Conservation (phyloP, 1,140 invertebrate species). For the Drosophila subpulchrella region DNA sequence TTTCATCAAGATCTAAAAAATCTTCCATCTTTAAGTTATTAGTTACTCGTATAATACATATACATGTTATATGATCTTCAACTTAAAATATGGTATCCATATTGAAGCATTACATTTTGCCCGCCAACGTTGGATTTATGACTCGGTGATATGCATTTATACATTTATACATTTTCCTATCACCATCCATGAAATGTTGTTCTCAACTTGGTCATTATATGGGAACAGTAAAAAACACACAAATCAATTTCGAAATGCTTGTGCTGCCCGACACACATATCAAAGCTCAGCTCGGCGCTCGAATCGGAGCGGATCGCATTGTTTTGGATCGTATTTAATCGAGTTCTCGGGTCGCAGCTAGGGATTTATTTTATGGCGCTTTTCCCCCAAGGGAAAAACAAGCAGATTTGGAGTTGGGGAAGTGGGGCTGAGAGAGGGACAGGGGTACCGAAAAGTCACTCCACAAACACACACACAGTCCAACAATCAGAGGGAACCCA, state of each 20-base stretch:
- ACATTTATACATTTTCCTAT: not conserved
- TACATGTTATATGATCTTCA: no score
- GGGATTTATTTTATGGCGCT: constrained; percentile 16
- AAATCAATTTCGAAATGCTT: constrained; percentile 21
- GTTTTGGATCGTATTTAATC: constrained; percentile 17
- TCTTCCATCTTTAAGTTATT: no score
- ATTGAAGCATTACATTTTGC: no score
- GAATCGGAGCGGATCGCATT: constrained; percentile 6
- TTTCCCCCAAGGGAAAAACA: not conserved
- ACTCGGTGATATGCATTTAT: not conserved
- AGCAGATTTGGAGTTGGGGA: not conserved
- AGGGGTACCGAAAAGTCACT: constrained; percentile 3
- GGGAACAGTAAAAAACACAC: constrained; percentile 1
- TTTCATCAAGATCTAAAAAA: no score
- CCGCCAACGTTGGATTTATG: not conserved
- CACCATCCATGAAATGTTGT: constrained; percentile 3
- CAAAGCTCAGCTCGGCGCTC: not conserved
- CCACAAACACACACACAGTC: not conserved
- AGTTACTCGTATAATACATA: no score
- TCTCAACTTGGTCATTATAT: constrained; percentile 5
- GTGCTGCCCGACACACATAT: not conserved
- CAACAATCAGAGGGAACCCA: constrained; percentile 2
- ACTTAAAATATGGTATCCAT: no score
- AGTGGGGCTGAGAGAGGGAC: not conserved
- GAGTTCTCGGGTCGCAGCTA: not conserved